Evolutionary conservation across 2,888 invertebrate species (phyloP), one percentile per base, ranked within the genome.

Genomic region (Congeria kusceri): DNA sequence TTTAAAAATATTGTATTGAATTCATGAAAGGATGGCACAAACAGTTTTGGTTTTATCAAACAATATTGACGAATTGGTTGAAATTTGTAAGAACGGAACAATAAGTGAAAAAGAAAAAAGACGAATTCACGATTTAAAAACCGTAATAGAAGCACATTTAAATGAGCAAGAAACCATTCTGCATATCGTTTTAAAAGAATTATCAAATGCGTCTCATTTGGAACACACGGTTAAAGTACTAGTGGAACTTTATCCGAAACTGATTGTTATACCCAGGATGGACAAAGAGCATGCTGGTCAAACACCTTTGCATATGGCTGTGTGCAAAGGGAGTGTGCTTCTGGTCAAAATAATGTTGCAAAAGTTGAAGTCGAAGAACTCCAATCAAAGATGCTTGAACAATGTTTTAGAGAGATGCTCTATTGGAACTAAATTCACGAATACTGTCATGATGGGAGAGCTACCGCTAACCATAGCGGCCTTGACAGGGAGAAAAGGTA

Each of bases 191-290:
- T 32, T 32, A 32, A 32, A 7, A 9, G 9, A 32, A 32, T 32
- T 32, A 9, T 32, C 32, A 9, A 32, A 32, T 32, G 32, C 32
- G 32, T 32, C 32, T 32, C 32, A 32, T 9, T 32, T 32, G 32
- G 9, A 4, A 32, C 5, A 7, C 5, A 32, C 32, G 32, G 32
- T 32, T 9, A 9, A 32, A 32, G 32, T 32, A 32, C 56, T 83
- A 0, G 47, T 70, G 0, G 20, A 66, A 9, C 49, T 64, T 5
- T 79, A 73, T 28, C 83, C 83, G 5, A 67, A 76, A 28, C 56
- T 83, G n/a, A 63, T 83, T 18, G 65, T 77, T 25, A 56, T 49
- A 7, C 75, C 77, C 39, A 61, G 87, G 15, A 58, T 47, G 13
- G 32, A 32, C 9, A 32, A 4, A 32, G 53, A 53, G 13, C 23